A percentile compares a stretch with the other conserved stretches of the same genome.
Evolutionary conservation across 2,888 invertebrate species (phyloP).

Genomic region (Yponomeuta malinellus): DNA sequence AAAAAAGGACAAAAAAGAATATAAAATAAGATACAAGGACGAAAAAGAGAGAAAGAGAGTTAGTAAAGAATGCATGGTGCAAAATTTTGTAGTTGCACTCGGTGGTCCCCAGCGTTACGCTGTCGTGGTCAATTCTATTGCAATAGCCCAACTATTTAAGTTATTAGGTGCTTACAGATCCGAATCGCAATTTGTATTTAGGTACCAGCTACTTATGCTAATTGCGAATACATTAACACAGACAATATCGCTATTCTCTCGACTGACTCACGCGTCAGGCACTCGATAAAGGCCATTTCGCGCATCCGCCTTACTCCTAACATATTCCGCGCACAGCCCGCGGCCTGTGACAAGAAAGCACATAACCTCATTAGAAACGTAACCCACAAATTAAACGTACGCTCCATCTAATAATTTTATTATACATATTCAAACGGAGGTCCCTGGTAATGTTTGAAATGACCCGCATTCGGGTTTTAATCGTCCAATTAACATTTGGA

Average conservation of each 20-base stretch:
- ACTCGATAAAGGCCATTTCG: constrained; percentile 61
- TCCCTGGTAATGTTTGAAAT: constrained; percentile 66
- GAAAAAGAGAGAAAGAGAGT: no score
- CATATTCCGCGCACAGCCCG: constrained; percentile 61
- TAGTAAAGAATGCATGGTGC: no score
- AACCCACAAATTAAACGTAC: constrained; percentile 63
- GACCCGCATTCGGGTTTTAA: constrained; percentile 75
- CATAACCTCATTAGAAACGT: constrained; percentile 75
- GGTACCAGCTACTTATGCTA: neutral
- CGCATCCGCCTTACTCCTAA: constrained; percentile 67
- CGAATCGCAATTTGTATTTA: neutral
- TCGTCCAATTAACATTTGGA: constrained; percentile 74
- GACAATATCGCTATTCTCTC: constrained; percentile 49
- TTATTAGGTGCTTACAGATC: neutral
- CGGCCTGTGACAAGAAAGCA: constrained; percentile 74
- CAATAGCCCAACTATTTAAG: neutral
- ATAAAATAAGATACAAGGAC: no score
- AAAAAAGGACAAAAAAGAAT: no score
- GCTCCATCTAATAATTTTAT: constrained; percentile 71
- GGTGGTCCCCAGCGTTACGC: neutral
- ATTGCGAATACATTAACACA: neutral
- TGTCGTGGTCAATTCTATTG: neutral
- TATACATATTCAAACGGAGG: constrained; percentile 76
- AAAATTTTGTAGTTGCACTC: no score
- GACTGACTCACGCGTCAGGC: constrained; percentile 55